Percentiles rank a stretch among this genome's conserved stretches.
These are phyloP conservation scores for Trilocha varians DNA, from an alignment of 2,888 invertebrate genomes.

Conservation along the genomic window DNA sequence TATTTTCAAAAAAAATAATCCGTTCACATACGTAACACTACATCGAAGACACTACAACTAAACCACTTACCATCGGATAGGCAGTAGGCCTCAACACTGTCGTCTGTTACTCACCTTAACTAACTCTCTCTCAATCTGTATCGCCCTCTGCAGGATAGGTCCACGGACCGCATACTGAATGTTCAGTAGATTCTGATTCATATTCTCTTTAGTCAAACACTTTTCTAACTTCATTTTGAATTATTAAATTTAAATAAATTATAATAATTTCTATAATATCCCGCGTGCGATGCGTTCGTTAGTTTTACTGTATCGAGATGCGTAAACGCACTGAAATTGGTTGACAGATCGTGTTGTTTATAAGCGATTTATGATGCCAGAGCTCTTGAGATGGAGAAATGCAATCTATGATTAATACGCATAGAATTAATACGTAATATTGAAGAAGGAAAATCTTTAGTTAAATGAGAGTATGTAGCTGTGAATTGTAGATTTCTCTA, in stretches of 20 bases:
- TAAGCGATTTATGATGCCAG: too few relatives aligned
- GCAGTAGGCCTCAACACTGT: not conserved
- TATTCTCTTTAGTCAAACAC: conserved; percentile 54
- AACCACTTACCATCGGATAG: too few relatives aligned
- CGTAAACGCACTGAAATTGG: not conserved
- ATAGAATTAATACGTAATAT: too few relatives aligned
- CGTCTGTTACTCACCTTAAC: conserved; percentile 48
- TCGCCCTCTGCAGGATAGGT: conserved; percentile 81
- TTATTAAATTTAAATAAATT: not conserved
- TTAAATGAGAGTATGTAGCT: too few relatives aligned
- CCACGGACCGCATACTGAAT: conserved; percentile 89
- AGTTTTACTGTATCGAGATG: not conserved
- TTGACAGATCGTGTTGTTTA: not conserved
- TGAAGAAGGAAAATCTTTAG: too few relatives aligned
- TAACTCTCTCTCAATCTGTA: conserved; percentile 81
- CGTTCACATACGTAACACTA: too few relatives aligned
- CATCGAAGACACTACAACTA: too few relatives aligned
- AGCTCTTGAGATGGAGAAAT: too few relatives aligned
- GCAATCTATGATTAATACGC: too few relatives aligned
- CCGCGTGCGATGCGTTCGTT: not conserved
- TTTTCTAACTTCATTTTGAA: conserved; percentile 31
- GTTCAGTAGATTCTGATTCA: conserved; percentile 80
- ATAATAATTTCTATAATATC: not conserved
- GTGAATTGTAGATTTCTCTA: too few relatives aligned
- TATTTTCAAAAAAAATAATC: too few relatives aligned